Percentiles rank a stretch among this genome's conserved stretches.
These are phyloP conservation scores for Astur gentilis DNA, from an alignment of 2,113 vertebrate genomes.

Conservation along the genomic window DNA sequence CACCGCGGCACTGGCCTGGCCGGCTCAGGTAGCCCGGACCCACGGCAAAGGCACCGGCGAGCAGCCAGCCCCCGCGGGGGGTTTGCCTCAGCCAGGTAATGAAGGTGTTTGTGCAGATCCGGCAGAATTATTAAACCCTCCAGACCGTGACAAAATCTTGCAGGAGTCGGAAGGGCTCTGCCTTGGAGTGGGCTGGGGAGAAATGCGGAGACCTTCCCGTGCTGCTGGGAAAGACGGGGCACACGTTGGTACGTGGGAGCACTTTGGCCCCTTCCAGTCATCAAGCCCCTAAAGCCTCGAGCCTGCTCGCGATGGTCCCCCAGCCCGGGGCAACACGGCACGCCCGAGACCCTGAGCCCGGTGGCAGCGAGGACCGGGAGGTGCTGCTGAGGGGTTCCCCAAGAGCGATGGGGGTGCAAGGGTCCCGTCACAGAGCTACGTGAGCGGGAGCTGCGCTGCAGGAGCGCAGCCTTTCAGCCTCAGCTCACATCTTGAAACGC, in stretches of 20 bases:
- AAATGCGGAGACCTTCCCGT: background rate
- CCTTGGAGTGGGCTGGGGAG: fast-evolving
- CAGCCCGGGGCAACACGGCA: background rate
- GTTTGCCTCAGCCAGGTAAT: background rate
- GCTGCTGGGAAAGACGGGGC: background rate
- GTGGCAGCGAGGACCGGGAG: background rate
- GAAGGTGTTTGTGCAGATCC: background rate
- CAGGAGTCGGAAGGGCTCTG: background rate
- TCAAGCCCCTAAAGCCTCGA: background rate
- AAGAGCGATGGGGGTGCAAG: too few species aligned
- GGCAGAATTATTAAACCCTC: background rate
- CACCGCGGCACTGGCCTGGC: background rate
- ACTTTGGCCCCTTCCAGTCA: background rate
- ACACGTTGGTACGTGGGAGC: background rate
- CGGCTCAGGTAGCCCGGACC: background rate
- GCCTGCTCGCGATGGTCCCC: background rate
- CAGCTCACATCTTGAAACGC: background rate
- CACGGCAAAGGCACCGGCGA: background rate
- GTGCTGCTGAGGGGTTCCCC: background rate
- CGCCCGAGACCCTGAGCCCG: background rate
- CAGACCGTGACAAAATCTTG: background rate
- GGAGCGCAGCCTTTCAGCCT: background rate
- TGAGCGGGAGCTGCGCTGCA: fast-evolving
- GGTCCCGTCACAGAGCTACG: background rate
- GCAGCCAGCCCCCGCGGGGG: background rate